Conservation (phyloP, 2,797 vertebrate genomes). For the Gymnothorax javanicus region DNA sequence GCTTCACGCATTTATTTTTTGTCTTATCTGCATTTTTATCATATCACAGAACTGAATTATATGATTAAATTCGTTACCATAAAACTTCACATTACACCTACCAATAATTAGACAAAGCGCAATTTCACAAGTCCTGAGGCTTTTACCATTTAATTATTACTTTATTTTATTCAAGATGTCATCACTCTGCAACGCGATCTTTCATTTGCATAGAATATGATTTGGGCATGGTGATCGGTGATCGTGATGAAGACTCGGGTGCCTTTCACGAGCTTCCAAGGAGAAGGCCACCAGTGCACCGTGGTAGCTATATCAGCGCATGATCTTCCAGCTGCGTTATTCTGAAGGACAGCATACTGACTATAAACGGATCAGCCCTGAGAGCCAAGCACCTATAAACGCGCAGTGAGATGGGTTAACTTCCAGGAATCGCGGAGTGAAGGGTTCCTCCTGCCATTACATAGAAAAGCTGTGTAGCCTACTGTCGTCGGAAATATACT, state of each 20-base stretch:
- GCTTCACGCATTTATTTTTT: too few species aligned
- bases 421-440: not conserved
- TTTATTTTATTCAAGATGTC: not conserved
- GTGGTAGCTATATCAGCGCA: conserved; percentile 32
- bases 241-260: not conserved
- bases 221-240: not conserved
- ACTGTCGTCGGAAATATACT: conserved; percentile 17
- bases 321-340: conserved; percentile 32
- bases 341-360: conserved; percentile 37
- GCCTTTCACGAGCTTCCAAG: not conserved
- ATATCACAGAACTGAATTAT: not conserved
- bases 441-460: not conserved
- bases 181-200: not conserved
- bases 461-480: not conserved
- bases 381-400: conserved; percentile 38
- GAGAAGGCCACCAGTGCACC: conserved; percentile 7
- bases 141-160: not conserved
- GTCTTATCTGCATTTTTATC: too few species aligned
- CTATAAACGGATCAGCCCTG: conserved; percentile 37
- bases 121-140: not conserved
- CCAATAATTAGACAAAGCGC: not conserved
- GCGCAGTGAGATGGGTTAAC: conserved; percentile 24
- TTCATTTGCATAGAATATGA: conserved; percentile 11
- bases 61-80: not conserved
- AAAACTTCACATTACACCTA: not conserved